Evolutionary conservation across 2,113 vertebrate species (phyloP), one percentile per base, ranked within the genome.

Genomic region (Atherinomorus stipes): DNA sequence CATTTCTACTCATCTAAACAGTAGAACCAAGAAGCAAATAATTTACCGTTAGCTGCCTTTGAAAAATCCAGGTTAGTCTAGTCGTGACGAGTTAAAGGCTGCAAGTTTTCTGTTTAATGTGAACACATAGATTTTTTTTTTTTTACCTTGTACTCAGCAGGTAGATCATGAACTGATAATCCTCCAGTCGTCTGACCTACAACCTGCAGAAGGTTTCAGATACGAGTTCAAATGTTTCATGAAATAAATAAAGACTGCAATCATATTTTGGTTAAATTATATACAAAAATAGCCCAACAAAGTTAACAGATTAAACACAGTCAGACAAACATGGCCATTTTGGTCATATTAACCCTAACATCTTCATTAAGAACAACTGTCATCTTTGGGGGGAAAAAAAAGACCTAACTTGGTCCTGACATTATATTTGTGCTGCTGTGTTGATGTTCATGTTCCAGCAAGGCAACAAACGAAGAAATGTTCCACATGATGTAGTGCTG

Each of bases 101-200:
- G 6, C 3, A 3, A 7, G 31, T 34, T 34, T 34, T 34, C 31
- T 34, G 31, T 34, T 34, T 34, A 34, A 31, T 7, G 7, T 31
- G 7, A 34, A 34, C 31, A 34, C 31, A 34, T 1, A 34, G 8
- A 34, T 9, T 8, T 34, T n/a, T 34, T 34, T 8, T 34, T 4
- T 21, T 66, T 80, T 92, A 97, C 96, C 94, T 96, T 95, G 89
- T 94, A 98, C 65, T 95, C 92, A 21, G 58, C 42, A 50, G 95
- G 94, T 11, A 98, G 86, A 50, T 93, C 90, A 16, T 95, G 95
- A 60, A 96, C 88, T 13, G 91, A 90, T 42, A 97, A 83, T 60
- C 95, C 95, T n/a, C 88, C 89, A 15, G 81, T 87, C 64, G 83
- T 88, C 76, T 90, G 80, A 64, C 79, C 52, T 2, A 95, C 92